Percentiles rank a stretch among this genome's conserved stretches.
phyloP scores from a whole-genome alignment of 2,888 invertebrate species.

The Archaeoteleia sp. region DNA sequence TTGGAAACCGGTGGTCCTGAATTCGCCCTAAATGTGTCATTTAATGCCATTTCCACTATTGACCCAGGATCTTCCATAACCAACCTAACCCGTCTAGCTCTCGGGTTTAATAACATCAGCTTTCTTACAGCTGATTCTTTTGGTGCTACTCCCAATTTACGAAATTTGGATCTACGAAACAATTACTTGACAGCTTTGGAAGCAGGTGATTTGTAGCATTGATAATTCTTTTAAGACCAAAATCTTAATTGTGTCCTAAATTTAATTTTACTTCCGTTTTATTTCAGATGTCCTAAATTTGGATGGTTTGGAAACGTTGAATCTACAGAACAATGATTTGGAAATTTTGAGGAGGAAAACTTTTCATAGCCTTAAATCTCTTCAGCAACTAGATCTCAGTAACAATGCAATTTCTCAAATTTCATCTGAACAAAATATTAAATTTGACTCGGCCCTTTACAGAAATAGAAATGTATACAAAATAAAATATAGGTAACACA shows the following conservation, averaged over 20 bases:
- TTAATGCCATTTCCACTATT: constrained; percentile 83
- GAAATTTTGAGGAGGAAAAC: constrained; percentile 84
- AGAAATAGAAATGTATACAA: too few species aligned
- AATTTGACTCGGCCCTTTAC: too few species aligned
- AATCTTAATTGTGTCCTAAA: too few species aligned
- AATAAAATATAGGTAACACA: too few species aligned
- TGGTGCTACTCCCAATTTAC: constrained; percentile 83
- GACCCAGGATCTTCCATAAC: constrained; percentile 76
- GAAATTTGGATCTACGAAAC: constrained; percentile 86
- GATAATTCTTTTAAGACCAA: neutral
- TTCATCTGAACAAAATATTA: constrained; percentile 87
- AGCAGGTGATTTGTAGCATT: constrained; percentile 77
- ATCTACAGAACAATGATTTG: constrained; percentile 85
- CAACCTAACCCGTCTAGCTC: constrained; percentile 87
- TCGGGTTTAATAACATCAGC: constrained; percentile 88
- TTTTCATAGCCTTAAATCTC: constrained; percentile 83
- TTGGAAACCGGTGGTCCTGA: constrained; percentile 75
- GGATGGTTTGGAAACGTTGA: constrained; percentile 81
- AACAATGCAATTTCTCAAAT: constrained; percentile 85
- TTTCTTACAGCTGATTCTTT: constrained; percentile 81
- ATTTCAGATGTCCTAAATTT: constrained; percentile 82
- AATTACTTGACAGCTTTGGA: constrained; percentile 87
- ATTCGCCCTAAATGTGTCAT: constrained; percentile 85
- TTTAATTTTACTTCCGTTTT: constrained; percentile 16
- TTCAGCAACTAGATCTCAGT: constrained; percentile 88